Evolutionary conservation across 2,113 vertebrate species (phyloP).

Genomic region (Tragelaphus buxtoni): DNA sequence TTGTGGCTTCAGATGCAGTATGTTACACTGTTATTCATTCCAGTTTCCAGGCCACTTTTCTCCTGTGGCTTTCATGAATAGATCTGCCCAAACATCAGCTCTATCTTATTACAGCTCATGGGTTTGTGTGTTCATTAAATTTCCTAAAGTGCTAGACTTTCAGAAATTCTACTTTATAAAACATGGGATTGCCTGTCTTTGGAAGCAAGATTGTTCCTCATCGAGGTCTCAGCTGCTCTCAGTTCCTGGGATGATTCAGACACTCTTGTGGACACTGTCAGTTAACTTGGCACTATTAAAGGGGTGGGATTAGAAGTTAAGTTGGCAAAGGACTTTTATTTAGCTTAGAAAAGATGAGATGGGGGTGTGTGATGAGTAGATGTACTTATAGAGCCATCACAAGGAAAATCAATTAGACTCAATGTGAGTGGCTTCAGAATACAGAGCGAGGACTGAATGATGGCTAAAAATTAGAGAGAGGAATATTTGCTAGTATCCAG

Average conservation of each 20-base stretch:
- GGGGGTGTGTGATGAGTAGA: neutral
- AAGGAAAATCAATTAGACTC: neutral
- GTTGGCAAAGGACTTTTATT: neutral
- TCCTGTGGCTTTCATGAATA: neutral
- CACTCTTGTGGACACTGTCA: accelerated
- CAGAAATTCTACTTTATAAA: neutral
- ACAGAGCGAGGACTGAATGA: neutral
- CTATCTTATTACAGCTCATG: neutral
- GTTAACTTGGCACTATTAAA: neutral
- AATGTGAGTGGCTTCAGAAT: neutral
- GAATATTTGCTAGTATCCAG: neutral
- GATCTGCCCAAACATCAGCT: neutral
- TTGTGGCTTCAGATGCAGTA: neutral
- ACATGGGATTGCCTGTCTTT: neutral
- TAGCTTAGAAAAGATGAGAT: neutral
- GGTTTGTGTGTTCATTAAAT: neutral
- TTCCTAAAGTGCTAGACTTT: neutral
- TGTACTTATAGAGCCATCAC: neutral
- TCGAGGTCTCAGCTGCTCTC: neutral
- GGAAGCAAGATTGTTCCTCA: neutral
- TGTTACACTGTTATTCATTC: neutral
- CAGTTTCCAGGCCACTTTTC: neutral
- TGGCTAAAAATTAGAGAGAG: neutral
- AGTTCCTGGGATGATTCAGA: neutral
- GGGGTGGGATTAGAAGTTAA: neutral